Percentiles rank a stretch among this genome's conserved stretches.
These are phyloP conservation scores for Scopus umbretta DNA, from an alignment of 2,113 vertebrate species.

Conservation along the genomic window DNA sequence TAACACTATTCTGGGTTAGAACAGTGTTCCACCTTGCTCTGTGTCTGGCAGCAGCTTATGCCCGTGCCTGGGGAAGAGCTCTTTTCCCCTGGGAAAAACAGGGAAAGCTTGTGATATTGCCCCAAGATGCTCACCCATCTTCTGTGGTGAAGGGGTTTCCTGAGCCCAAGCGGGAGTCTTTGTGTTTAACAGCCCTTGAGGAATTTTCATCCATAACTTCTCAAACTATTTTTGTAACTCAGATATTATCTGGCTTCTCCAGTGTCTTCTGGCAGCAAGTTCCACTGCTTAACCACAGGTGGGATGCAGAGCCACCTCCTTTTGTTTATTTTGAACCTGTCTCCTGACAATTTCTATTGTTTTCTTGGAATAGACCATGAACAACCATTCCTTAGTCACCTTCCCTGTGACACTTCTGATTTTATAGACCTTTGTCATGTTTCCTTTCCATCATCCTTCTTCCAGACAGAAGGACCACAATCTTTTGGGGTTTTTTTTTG, in stretches of 20 bases:
- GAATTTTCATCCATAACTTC: neutral
- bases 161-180: neutral
- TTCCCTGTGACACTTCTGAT: neutral
- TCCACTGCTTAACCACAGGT: neutral
- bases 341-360: neutral
- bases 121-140: neutral
- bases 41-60: neutral
- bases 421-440: neutral
- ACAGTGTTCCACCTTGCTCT: neutral
- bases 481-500: neutral
- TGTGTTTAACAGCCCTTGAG: neutral
- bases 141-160: neutral
- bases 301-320: neutral
- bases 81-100: neutral
- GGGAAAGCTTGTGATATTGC: neutral
- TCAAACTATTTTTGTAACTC: neutral
- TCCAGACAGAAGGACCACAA: neutral
- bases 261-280: neutral
- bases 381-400: neutral
- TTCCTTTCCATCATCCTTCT: neutral
- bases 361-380: neutral
- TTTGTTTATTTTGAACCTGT: neutral
- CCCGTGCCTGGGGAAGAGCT: neutral
- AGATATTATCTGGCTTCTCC: neutral
- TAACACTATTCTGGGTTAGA: neutral